Evolutionary conservation across 2,797 vertebrate genomes (phyloP), one percentile per base, ranked within the genome.

Genomic region (Rhincodon typus): DNA sequence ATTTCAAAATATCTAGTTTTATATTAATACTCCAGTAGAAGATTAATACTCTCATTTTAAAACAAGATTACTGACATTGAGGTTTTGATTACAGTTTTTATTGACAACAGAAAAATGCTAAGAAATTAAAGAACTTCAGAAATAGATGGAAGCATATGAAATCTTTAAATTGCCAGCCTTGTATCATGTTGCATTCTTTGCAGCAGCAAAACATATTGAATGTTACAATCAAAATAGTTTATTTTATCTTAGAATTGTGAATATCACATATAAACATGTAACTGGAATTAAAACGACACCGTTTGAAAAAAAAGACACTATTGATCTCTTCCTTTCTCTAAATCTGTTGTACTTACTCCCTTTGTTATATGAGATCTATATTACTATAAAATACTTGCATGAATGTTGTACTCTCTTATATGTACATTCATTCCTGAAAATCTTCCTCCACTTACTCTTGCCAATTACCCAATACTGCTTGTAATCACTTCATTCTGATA

Each of bases 1-100:
- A 91, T 94, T 94, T 94, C 38, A 74, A 74, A 94, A 72, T 50
- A 50, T 50, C 46, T 42, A 53, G 94, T 50, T 94, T 74, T 13
- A 30, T 53, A 38, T 94, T 94, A 74, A 94, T 94, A 19, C 66
- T 93, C 13, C 13, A 53, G 50, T 53, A 53, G 94, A 94, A 74
- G 42, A 74, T 53, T 74, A 72, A 94, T 74, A 50, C 53, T 72
- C 70, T 72, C 34, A 91, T 91, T 15, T 34, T 91, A 57, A 91
- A 66, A 91, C 30, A 66, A 19, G 53, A 91, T 66, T 91, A 53
- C 88, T 91, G 30, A 91, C 88, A 91, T 66, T 91, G 53, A 57
- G 66, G 46, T 91, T 91, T 91, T 91, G 53, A 91, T 91, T n/a
- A 66, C 62, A 13, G 34, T n/a, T 91, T 91, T 66, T 66, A 66